phyloP scores from a whole-genome alignment of 1,140 invertebrate species.

The Saxidomus purpurata region DNA sequence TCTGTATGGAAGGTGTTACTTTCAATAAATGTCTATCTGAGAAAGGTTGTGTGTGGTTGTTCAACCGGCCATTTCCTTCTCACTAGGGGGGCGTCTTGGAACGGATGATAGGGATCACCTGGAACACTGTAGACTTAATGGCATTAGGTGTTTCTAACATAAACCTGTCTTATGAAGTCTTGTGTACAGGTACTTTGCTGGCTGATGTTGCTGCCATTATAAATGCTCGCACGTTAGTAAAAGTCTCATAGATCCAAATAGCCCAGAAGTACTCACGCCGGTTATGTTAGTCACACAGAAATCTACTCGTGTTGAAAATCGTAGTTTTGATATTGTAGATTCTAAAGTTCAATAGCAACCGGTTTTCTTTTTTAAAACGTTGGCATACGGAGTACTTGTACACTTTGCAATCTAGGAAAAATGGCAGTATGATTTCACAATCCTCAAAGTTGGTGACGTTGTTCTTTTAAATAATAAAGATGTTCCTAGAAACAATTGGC shows the following conservation, averaged over 20 bases:
- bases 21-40: not conserved
- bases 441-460: conserved; percentile 59
- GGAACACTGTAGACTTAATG: conserved; percentile 61
- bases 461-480: conserved; percentile 55
- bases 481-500: conserved; percentile 60
- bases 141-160: conserved; percentile 34
- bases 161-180: conserved; percentile 59
- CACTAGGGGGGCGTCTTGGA: conserved; percentile 63
- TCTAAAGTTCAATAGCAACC: conserved; percentile 13
- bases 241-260: conserved; percentile 60
- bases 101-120: conserved; percentile 50
- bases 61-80: conserved; percentile 45
- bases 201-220: conserved; percentile 64
- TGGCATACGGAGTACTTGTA: conserved; percentile 63
- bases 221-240: conserved; percentile 65
- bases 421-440: not conserved
- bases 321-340: too few species aligned
- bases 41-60: conserved; percentile 2
- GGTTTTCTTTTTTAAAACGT: not conserved
- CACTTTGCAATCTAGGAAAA: conserved; percentile 65
- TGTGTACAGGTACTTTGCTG: conserved; percentile 62
- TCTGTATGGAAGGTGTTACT: conserved; percentile 21
- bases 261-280: conserved; percentile 59
- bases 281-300: conserved; percentile 62
- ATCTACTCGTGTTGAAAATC: too few species aligned